phyloP scores from a whole-genome alignment of 2,797 vertebrate species.

The Danionella dracula region DNA sequence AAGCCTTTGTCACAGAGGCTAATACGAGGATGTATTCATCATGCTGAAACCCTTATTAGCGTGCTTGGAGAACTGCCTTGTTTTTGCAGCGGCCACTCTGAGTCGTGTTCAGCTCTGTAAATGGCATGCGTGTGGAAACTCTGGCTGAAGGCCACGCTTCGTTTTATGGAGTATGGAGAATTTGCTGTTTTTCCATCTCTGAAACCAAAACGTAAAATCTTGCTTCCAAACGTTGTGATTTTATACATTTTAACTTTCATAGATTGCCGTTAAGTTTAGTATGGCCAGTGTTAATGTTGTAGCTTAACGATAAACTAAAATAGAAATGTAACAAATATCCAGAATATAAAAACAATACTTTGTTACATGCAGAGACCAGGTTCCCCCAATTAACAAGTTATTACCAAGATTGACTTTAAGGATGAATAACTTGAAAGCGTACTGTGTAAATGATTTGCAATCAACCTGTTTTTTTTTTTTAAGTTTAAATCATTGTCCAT shows the following conservation, averaged over 20 bases:
- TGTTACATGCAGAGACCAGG: too few relatives aligned
- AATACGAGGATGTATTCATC: slow-evolving; percentile 20
- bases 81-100: slow-evolving; percentile 15
- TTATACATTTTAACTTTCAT: neutral
- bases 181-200: neutral
- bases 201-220: neutral
- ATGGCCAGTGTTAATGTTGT: too few relatives aligned
- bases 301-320: too few relatives aligned
- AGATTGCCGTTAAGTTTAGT: neutral
- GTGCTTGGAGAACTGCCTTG: slow-evolving; percentile 28
- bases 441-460: too few relatives aligned
- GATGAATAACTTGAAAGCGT: too few relatives aligned
- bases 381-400: too few relatives aligned
- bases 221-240: neutral
- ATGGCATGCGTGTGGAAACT: slow-evolving; percentile 17
- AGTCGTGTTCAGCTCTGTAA: neutral
- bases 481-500: too few relatives aligned
- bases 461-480: too few relatives aligned
- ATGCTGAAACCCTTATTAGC: slow-evolving; percentile 14
- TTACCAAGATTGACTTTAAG: too few relatives aligned
- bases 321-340: too few relatives aligned
- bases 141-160: slow-evolving; percentile 13
- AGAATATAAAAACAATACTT: too few relatives aligned
- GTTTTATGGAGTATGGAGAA: slow-evolving; percentile 1
- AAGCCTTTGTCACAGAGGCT: slow-evolving; percentile 4